Base-by-base conservation (phyloP, 2,888 invertebrate genomes). In the Hesperia comma region DNA sequence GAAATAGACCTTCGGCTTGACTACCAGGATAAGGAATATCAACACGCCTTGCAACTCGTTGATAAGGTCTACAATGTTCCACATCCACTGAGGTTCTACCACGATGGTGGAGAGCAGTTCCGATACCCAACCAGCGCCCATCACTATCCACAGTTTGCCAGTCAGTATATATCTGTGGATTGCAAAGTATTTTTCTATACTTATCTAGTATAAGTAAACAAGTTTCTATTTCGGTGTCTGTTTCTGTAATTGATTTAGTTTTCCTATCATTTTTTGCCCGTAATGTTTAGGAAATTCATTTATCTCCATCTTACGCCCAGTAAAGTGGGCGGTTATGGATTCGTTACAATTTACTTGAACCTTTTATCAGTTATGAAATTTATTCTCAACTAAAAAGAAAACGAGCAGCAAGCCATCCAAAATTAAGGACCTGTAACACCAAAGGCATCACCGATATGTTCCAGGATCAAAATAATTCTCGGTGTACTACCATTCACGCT, bases 81-180 rank as follows among this genome's bases (percentile, higher is more conserved):
- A 93, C 75, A 92, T 84, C 85, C 88, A 85, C 66, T 82, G 81
- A 68, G 94, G 93, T 75, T 94, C 84, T 46, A 87, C 82, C 55
- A 93, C 84, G 32, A 95, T 71, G 0, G 94, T 94, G 5, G 96
- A 95, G 12, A 95, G 77, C 6, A 95, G 86, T 82, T 96, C 96
- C 55, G 95, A 91, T 2, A 94, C 85, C 95, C 96, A 96, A 0
- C 95, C 94, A 0, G 96, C 94, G 0, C 97, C 96, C 96, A 96
- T 97, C 55, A 96, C 96, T 69, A 96, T 89, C 88, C 96, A 96
- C 0, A 97, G 85, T 79, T 96, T 96, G 0, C 95, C 91, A 68
- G 95, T 96, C 89, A 96, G 93, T 37, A 94, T 86, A 72, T 96
- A 94, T 79, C 96, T 95, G 84, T 53, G 72, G 43, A 41, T 41